Percentiles rank a stretch among this genome's conserved stretches.
Conservation (phyloP, 2,888 invertebrate species). For the Drosophila mimetica region DNA sequence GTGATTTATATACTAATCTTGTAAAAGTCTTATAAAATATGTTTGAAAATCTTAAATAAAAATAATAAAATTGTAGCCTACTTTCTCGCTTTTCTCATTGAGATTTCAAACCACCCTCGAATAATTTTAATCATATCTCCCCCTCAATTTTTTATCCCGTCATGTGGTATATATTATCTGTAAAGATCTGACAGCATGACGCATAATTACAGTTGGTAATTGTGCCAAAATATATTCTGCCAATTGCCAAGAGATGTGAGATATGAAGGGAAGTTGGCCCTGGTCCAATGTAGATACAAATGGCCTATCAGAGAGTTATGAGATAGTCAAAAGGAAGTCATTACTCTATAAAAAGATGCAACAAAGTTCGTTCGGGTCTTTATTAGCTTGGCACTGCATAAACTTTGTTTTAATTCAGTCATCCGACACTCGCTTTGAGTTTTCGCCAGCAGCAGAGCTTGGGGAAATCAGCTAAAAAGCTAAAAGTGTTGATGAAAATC, state of each 20-base stretch:
- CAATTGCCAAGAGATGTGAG: conserved; percentile 52
- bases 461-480: conserved; percentile 65
- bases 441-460: conserved; percentile 28
- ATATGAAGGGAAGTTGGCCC: conserved; percentile 48
- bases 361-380: background rate
- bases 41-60: no score
- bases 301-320: conserved; percentile 40
- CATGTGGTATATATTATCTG: conserved; percentile 2
- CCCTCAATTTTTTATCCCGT: no score
- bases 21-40: no score
- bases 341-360: conserved; percentile 42
- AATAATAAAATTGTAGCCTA: no score
- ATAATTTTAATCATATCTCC: background rate
- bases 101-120: no score
- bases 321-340: conserved; percentile 39
- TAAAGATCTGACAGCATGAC: conserved; percentile 51
- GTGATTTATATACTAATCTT: no score
- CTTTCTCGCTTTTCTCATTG: no score
- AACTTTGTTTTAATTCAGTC: conserved; percentile 34
- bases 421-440: conserved; percentile 31
- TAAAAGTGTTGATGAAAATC: conserved; percentile 54
- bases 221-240: conserved; percentile 58
- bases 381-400: conserved; percentile 11
- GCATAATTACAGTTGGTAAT: conserved; percentile 63
- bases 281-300: conserved; percentile 53